These are phyloP conservation scores for Drosophila siamana DNA, from an alignment of 2,888 invertebrate species.

Conservation along the genomic window DNA sequence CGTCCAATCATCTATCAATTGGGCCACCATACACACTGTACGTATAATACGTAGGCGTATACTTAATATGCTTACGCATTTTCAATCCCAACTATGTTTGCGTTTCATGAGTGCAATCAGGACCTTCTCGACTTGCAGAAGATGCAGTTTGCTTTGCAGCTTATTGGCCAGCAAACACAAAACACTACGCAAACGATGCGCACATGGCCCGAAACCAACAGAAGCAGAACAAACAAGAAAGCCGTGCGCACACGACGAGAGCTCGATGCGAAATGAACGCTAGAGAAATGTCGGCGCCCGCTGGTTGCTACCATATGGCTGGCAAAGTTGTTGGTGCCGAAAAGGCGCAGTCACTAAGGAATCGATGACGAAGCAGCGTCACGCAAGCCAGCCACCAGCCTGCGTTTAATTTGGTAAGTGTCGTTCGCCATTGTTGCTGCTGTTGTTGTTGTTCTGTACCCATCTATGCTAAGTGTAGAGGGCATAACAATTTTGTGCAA, in stretches of 20 bases:
- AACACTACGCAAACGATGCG: neutral
- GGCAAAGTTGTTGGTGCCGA: conserved; percentile 39
- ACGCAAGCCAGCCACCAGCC: conserved; percentile 48
- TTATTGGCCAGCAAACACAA: conserved; percentile 6
- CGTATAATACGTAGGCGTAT: too few species aligned
- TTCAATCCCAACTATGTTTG: conserved; percentile 58
- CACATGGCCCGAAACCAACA: neutral
- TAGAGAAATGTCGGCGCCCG: conserved; percentile 12
- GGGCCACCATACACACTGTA: too few species aligned
- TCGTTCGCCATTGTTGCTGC: conserved; percentile 28
- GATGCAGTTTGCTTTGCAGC: conserved; percentile 49
- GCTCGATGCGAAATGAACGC: conserved; percentile 55
- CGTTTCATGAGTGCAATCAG: conserved; percentile 58
- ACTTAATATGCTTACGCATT: conserved; percentile 42
- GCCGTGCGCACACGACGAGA: conserved; percentile 47
- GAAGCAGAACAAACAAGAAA: conserved; percentile 3
- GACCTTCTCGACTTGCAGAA: conserved; percentile 47
- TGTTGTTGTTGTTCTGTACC: conserved; percentile 13
- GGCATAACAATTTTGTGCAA: neutral
- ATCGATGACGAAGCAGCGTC: conserved; percentile 64
- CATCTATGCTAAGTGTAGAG: neutral
- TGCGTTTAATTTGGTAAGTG: conserved; percentile 79
- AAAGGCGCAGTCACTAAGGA: conserved; percentile 64
- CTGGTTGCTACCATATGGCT: conserved; percentile 53
- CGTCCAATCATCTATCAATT: neutral